Percentiles rank a stretch among this genome's conserved stretches.
These are phyloP conservation scores for Melanerpes formicivorus DNA, from an alignment of 2,113 vertebrate species.

Conservation along the genomic window DNA sequence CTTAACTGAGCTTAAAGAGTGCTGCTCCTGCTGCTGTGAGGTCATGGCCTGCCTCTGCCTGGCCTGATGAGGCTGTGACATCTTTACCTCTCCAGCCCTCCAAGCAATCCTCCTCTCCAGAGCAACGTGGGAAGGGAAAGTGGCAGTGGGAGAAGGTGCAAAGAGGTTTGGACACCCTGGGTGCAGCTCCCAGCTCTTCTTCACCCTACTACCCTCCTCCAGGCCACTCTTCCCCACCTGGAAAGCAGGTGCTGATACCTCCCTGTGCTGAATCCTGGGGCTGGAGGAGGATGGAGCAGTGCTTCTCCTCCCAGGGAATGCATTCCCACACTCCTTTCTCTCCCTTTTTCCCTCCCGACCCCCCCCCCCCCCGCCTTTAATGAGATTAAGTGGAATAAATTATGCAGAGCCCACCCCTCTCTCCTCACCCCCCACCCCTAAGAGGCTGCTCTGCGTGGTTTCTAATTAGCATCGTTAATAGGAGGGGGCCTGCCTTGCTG, in stretches of 20 bases:
- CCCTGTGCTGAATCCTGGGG: rapidly evolving
- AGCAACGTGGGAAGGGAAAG: rapidly evolving
- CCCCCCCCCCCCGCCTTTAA: not conserved
- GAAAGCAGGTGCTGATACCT: rapidly evolving
- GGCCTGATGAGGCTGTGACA: not conserved
- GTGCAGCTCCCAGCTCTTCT: not conserved
- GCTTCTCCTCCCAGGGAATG: rapidly evolving
- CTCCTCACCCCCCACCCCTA: not conserved
- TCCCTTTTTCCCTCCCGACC: too few species aligned
- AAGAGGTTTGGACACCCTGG: not conserved
- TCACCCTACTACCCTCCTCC: not conserved
- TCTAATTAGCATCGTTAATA: slow-evolving; percentile 61
- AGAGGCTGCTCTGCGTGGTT: not conserved
- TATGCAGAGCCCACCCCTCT: slow-evolving; percentile 24
- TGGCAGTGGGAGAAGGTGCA: rapidly evolving
- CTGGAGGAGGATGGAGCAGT: not conserved
- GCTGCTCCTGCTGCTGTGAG: not conserved
- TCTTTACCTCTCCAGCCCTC: not conserved
- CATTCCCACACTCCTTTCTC: not conserved
- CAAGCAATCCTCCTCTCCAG: not conserved
- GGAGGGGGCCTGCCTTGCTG: not conserved
- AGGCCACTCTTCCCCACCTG: not conserved
- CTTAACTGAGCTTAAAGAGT: not conserved
- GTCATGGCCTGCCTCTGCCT: not conserved
- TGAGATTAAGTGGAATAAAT: slow-evolving; percentile 53